These are phyloP conservation scores for Eupleurogrammus muticus DNA, from an alignment of 2,797 vertebrate species.

Conservation along the genomic window DNA sequence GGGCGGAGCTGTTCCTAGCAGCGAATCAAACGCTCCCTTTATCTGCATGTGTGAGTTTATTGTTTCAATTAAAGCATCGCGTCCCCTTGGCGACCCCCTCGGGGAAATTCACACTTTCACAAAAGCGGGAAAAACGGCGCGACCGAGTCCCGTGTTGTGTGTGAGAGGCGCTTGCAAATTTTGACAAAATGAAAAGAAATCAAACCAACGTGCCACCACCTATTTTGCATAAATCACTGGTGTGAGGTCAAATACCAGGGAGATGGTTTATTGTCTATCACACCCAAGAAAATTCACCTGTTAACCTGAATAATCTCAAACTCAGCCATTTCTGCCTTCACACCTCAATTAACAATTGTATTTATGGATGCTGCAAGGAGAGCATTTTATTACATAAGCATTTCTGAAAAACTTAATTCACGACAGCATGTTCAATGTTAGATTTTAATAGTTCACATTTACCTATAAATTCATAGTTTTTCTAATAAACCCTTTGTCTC, in stretches of 20 bases:
- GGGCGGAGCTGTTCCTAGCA: constrained; percentile 36
- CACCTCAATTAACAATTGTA: not conserved
- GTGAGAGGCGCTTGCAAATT: not conserved
- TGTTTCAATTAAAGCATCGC: constrained; percentile 7
- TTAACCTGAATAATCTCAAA: not conserved
- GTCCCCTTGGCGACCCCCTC: not conserved
- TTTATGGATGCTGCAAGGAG: not conserved
- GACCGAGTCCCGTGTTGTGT: not conserved
- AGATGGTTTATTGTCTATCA: constrained; percentile 1
- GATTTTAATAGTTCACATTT: not conserved
- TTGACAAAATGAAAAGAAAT: not conserved
- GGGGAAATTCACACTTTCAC: not conserved
- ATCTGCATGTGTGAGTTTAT: constrained; percentile 13
- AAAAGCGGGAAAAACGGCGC: not conserved
- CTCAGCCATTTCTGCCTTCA: constrained; percentile 2
- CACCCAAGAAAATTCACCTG: not conserved
- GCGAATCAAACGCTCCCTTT: constrained; percentile 15
- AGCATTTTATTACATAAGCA: not conserved
- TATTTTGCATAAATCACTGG: not conserved
- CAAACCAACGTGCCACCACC: not conserved
- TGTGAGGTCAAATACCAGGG: constrained; percentile 1
- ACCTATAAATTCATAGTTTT: not conserved
- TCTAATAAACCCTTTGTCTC: not conserved
- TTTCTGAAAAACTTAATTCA: constrained; percentile 2
- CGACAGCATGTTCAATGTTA: not conserved